Conservation (phyloP, 2,113 vertebrate genomes). For the Limanda limanda region DNA sequence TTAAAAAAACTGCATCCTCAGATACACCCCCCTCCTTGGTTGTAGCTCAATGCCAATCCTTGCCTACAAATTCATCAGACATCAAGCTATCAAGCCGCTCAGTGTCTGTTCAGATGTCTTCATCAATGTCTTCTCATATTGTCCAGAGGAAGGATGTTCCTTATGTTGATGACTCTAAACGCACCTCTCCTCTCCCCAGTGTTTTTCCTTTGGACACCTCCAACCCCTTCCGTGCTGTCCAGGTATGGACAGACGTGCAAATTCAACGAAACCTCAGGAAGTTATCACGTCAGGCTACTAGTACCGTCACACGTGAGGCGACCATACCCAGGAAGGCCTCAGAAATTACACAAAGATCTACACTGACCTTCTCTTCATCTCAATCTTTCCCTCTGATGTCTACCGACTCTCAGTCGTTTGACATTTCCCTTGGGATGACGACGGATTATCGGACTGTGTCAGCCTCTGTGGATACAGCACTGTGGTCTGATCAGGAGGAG, state of each 20-base stretch:
- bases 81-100: slow-evolving; percentile 27
- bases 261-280: slow-evolving; percentile 39
- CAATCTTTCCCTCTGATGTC: slow-evolving; percentile 17
- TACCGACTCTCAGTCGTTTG: slow-evolving; percentile 17
- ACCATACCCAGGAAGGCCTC: not conserved
- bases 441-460: slow-evolving; percentile 18
- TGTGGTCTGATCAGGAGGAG: not conserved
- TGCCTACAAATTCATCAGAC: not conserved
- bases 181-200: not conserved
- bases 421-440: slow-evolving; percentile 12
- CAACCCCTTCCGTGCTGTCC: slow-evolving; percentile 61
- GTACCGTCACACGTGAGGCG: not conserved
- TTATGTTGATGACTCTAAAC: slow-evolving; percentile 32
- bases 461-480: slow-evolving; percentile 55
- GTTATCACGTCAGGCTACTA: not conserved
- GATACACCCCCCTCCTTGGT: not conserved
- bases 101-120: slow-evolving; percentile 57
- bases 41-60: not conserved
- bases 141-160: slow-evolving; percentile 59
- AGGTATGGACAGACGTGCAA: slow-evolving; percentile 67
- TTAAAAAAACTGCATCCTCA: not conserved
- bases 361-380: slow-evolving; percentile 8
- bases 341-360: slow-evolving; percentile 16
- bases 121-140: slow-evolving; percentile 59
- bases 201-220: slow-evolving; percentile 57